Base-by-base conservation (phyloP, 35 echinoderm and acorn worm genomes). In the Lytechinus variegatus region DNA sequence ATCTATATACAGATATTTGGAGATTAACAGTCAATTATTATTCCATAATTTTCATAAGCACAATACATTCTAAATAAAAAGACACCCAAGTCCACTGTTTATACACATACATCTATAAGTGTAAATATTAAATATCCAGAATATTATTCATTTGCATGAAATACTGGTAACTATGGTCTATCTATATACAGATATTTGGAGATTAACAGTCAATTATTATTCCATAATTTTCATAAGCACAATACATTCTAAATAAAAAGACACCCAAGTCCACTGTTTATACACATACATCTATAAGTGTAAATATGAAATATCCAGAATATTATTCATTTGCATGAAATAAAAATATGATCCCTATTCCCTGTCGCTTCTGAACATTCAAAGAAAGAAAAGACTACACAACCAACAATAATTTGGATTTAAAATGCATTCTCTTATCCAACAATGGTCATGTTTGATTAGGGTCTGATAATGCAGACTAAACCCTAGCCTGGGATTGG, bases 401-500 rank as follows among this genome's bases (percentile, higher is more conserved):
- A 16, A n/a, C 6, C 19, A 79, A 79, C 66, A 4, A 79, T 24
- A 79, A 3, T 9, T 24, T 3, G 11, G 12, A 19, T 24, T 79
- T 24, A 16, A 19, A 19, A 66, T 0, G 19, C 4, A 19, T 2
- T 71, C 61, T 2, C 61, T 71, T 79, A 24, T 79, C 66, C 21
- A 4, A 79, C 19, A 79, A 7, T 79, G 66, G 66, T 24, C 19
- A 24, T 16, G 4, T 24, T 4, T 79, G 21, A 79, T 58, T 24
- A n/a, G 66, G 21, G 66, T 79, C 66, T 79, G 66, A 79, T 24
- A 79, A 79, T 79, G 66, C 66, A 79, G 66, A 79, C 66, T 79
- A 79, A 6, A 16, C 66, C n/a, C 19, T 24, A 79, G 66, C 5
- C 66, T 24, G 66, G 66, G 66, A 79, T 79, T 79, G 66, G 66